A percentile compares a stretch with the other conserved stretches of the same genome.
phyloP scores from a whole-genome alignment of 1,140 invertebrate species.

The Zaprionus gabonicus region DNA sequence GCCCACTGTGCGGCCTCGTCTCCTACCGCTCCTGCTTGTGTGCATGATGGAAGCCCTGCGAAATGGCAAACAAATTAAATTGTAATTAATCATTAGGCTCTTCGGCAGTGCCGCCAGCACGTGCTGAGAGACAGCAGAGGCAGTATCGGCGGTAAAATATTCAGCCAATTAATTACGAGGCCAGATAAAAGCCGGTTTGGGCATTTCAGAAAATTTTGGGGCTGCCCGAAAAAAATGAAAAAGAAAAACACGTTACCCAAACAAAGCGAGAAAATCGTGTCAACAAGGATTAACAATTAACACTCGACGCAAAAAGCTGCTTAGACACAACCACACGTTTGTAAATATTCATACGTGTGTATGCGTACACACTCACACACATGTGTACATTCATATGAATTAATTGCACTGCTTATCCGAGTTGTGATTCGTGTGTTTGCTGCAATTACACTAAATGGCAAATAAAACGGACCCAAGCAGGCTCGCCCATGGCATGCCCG shows the following conservation, averaged over 20 bases:
- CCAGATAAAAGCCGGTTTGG: conserved; percentile 60
- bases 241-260: conserved; percentile 11
- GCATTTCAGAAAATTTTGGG: conserved; percentile 62
- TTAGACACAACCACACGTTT: neutral
- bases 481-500: neutral
- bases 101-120: conserved; percentile 41
- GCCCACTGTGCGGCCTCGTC: neutral
- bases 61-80: conserved; percentile 81
- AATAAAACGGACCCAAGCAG: too few relatives aligned
- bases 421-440: neutral
- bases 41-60: conserved; percentile 18
- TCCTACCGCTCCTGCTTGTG: neutral
- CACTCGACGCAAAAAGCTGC: conserved; percentile 27
- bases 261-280: conserved; percentile 30
- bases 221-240: conserved; percentile 19
- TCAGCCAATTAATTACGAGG: conserved; percentile 74
- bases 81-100: conserved; percentile 78
- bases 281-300: conserved; percentile 46
- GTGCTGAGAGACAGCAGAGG: conserved; percentile 47
- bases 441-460: conserved; percentile 8
- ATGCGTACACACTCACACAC: conserved; percentile 2
- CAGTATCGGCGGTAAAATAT: conserved; percentile 59
- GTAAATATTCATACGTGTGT: too few relatives aligned
- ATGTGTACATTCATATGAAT: conserved; percentile 1
- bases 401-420: conserved; percentile 23